phyloP scores from a whole-genome alignment of 2,888 invertebrate genomes.

The Erebia epiphron region DNA sequence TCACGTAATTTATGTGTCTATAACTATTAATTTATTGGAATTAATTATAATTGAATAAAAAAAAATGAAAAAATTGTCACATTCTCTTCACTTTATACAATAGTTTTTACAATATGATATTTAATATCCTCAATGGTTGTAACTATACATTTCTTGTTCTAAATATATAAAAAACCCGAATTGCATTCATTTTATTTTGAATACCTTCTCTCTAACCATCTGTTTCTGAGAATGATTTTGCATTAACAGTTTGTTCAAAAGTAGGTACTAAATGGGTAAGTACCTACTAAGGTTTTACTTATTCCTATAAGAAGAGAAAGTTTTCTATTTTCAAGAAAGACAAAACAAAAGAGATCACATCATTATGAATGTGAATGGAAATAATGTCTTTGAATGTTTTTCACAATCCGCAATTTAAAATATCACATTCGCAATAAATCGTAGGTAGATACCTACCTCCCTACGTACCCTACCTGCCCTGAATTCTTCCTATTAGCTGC shows the following conservation, averaged over 20 bases:
- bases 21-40: slow-evolving; percentile 81
- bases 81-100: slow-evolving; percentile 83
- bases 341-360: background rate
- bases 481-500: too few relatives aligned
- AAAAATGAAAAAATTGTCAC: slow-evolving; percentile 77
- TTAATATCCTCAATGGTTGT: slow-evolving; percentile 84
- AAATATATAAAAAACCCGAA: slow-evolving; percentile 81
- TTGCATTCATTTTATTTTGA: slow-evolving; percentile 52
- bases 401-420: background rate
- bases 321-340: too few relatives aligned
- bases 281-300: too few relatives aligned
- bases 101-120: slow-evolving; percentile 84
- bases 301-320: background rate
- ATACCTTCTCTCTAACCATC: slow-evolving; percentile 32
- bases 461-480: too few relatives aligned
- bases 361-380: slow-evolving; percentile 1
- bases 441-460: too few relatives aligned
- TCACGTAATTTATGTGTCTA: slow-evolving; percentile 82
- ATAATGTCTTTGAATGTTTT: background rate
- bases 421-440: too few relatives aligned
- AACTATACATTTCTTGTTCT: slow-evolving; percentile 84
- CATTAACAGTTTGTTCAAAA: too few relatives aligned
- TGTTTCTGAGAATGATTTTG: slow-evolving; percentile 19
- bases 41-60: slow-evolving; percentile 77
- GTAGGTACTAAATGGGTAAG: too few relatives aligned